Base-by-base conservation (phyloP, 2,113 vertebrate species). In the Neogobius melanostomus region DNA sequence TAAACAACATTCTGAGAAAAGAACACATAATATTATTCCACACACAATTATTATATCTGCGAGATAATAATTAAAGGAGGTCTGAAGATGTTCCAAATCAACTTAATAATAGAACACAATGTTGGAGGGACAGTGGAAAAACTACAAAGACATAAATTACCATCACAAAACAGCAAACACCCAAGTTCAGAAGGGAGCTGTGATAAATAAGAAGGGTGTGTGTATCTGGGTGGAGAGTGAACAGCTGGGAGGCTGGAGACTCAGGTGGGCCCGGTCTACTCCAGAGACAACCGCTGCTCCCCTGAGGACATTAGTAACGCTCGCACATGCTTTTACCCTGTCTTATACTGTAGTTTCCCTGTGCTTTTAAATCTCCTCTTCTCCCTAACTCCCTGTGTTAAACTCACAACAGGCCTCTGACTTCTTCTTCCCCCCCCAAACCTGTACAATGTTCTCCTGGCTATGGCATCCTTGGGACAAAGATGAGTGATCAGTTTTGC, bases 191-290 rank as follows among this genome's bases (percentile, higher is more conserved):
- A 45, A 17, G 50, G 17, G 67, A 49, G 60, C 8, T 28, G 45
- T 47, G 49, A 76, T 68, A 80, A 64, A 54, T 15, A 51, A 43
- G 49, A 49, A 15, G 51, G 52, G 17, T 45, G 47, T 76, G 57
- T 78, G 64, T 64, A 70, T 43, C 8, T 61, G 59, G 59, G 66
- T 72, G 56, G 50, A 56, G 71, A 75, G 50, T 65, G 79, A 83
- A 87, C 90, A 91, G 87, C 87, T 91, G 86, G 72, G 83, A 77
- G 82, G 76, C 63, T 76, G 80, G 75, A 85, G 89, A 87, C 89
- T 84, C 90, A 91, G 91, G 89, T 92, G 91, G 89, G 80, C 80
- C 72, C 73, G 53, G 72, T 80, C 68, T 79, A 71, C 80, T 84
- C 87, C 82, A 80, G 76, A 77, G 86, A 91, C 86, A 86, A 81